A percentile compares a stretch with the other conserved stretches of the same genome.
These are phyloP conservation scores for Perodicticus potto DNA, from an alignment of 2,797 vertebrate species.

Conservation along the genomic window DNA sequence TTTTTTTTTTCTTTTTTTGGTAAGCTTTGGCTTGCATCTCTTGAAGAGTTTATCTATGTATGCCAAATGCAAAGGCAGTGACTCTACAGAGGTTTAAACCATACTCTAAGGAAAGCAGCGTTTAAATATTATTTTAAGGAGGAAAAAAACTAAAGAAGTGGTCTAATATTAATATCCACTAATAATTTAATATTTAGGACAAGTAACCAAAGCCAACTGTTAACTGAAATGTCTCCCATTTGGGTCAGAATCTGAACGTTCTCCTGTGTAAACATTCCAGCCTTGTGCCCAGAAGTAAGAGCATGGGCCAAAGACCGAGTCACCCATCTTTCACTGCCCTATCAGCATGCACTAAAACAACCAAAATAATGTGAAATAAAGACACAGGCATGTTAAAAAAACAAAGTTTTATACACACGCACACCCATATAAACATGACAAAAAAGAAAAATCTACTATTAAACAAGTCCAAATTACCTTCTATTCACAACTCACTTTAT, in stretches of 20 bases:
- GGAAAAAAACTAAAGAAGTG: slow-evolving; percentile 52
- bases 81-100: neutral
- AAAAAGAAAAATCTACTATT: neutral
- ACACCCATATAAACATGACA: neutral
- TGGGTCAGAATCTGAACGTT: slow-evolving; percentile 56
- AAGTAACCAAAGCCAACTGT: slow-evolving; percentile 79
- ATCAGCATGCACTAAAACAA: neutral
- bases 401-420: neutral
- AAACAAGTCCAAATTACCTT: slow-evolving; percentile 43
- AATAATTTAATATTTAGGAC: slow-evolving; percentile 77
- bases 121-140: slow-evolving; percentile 52
- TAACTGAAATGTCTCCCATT: slow-evolving; percentile 45
- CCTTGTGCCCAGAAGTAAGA: slow-evolving; percentile 18
- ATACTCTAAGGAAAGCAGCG: slow-evolving; percentile 12
- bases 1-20: neutral
- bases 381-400: neutral
- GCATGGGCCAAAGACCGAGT: neutral
- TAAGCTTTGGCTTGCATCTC: neutral
- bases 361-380: neutral
- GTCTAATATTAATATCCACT: slow-evolving; percentile 67
- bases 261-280: slow-evolving; percentile 40
- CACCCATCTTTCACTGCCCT: neutral
- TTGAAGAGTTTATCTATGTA: neutral
- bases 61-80: neutral
- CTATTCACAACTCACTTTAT: slow-evolving; percentile 32